Conservation (phyloP, 2,888 invertebrate species). For the Antheraea assamensis region DNA sequence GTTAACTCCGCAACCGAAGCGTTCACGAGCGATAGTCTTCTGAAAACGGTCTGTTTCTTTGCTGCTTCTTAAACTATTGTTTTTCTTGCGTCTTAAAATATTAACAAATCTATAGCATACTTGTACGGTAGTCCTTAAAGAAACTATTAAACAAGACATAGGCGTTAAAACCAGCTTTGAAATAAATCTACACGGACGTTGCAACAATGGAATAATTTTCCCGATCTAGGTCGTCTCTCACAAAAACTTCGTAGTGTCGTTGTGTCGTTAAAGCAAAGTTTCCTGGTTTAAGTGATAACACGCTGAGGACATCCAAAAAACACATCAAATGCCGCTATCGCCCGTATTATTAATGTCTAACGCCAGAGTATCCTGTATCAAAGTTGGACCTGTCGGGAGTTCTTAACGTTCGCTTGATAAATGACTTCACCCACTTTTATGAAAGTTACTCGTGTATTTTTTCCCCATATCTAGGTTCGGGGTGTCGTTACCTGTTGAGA, state of each 20-base stretch:
- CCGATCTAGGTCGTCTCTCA: constrained; percentile 51
- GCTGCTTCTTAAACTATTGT: no score
- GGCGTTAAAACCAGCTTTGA: constrained; percentile 20
- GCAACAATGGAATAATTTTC: constrained; percentile 22
- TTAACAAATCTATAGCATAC: not conserved
- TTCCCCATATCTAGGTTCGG: constrained; percentile 18
- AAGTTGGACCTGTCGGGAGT: constrained; percentile 77
- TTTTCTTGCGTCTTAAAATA: no score
- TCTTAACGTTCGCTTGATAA: constrained; percentile 79
- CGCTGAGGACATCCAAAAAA: constrained; percentile 68
- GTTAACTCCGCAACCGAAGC: no score
- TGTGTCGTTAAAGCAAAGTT: constrained; percentile 59
- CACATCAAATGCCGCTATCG: constrained; percentile 70
- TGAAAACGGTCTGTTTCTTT: no score
- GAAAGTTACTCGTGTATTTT: constrained; percentile 66
- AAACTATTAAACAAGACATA: not conserved
- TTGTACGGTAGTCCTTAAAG: not conserved
- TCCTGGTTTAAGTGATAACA: constrained; percentile 73
- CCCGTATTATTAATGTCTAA: constrained; percentile 80
- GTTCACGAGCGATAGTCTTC: no score
- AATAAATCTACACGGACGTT: constrained; percentile 12
- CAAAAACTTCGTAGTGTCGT: constrained; percentile 49
- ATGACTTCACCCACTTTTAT: constrained; percentile 77
- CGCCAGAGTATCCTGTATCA: constrained; percentile 77
- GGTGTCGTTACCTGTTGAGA: constrained; percentile 55